Base-by-base conservation (phyloP, 2,797 vertebrate genomes). In the Poeciliopsis gracilis region DNA sequence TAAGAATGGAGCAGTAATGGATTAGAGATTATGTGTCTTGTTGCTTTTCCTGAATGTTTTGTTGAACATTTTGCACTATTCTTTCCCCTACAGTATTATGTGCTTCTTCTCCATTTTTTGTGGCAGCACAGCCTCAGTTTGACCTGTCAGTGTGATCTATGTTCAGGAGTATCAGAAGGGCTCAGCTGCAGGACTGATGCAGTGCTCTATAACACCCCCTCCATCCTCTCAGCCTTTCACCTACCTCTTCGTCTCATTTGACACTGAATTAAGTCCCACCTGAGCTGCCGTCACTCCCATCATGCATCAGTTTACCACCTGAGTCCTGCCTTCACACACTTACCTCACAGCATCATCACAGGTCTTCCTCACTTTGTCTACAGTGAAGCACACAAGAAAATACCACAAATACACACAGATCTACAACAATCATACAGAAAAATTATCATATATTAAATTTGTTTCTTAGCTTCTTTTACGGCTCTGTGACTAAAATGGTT, bases 211-310 rank as follows among this genome's bases (percentile, higher is more conserved):
- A 66, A 49, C 77, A 59, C 23, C 81, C 73, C 43, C 51, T 49
- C 72, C 30, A 16, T 59, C 72, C 80, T 70, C 25, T 23, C 78
- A 36, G 33, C 61, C 76, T 75, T 73, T 45, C 82, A 73, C 78
- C 76, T 18, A 75, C 81, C 83, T 75, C 85, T 84, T 85, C 72
- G 76, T 92, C 92, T 94, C 90, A 94, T 95, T 94, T 94, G 92
- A 94, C 92, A 93, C 90, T 90, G 87, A 86, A 93, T 95, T 95
- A 94, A 88, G 92, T 94, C 91, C 91, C 91, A 94, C 92, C 93
- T 94, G 93, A 94, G 93, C 87, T 90, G 85, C 84, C 81, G 63
- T 88, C 87, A 88, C 87, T 91, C 81, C 89, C 91, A 92, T 89
- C 94, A 93, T 93, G 93, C 92, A 93, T 93, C 90, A 89, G 84